phyloP scores from a whole-genome alignment of 2,113 vertebrate genomes.

The Hyla sarda region DNA sequence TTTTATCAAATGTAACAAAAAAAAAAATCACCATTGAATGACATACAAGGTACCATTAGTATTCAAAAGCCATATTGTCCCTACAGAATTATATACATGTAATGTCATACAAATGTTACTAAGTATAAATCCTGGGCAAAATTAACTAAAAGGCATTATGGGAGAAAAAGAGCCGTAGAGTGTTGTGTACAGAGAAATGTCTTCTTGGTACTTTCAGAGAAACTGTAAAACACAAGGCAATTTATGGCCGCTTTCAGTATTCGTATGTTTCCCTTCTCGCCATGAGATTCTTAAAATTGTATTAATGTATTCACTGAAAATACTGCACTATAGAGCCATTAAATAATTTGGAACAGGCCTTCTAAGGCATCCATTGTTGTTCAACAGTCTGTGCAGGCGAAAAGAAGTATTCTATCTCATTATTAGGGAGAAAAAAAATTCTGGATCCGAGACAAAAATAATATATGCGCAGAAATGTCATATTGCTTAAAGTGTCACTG shows the following conservation, averaged over 20 bases:
- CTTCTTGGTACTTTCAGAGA: not conserved
- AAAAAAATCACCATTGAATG: too few species aligned
- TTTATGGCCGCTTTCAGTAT: slow-evolving; percentile 41
- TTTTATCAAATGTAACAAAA: too few species aligned
- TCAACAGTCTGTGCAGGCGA: slow-evolving; percentile 30
- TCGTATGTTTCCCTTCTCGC: slow-evolving; percentile 40
- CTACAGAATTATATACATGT: not conserved
- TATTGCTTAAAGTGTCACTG: not conserved
- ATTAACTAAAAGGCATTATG: not conserved
- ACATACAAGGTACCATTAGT: too few species aligned
- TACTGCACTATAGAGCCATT: slow-evolving; percentile 19
- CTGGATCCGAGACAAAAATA: slow-evolving; percentile 23
- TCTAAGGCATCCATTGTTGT: slow-evolving; percentile 8
- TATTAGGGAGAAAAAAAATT: not conserved
- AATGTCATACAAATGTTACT: not conserved
- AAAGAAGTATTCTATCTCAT: not conserved
- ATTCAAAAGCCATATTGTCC: not conserved
- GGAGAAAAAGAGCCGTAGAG: not conserved
- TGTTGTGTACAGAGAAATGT: slow-evolving; percentile 3
- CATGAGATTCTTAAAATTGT: slow-evolving; percentile 29
- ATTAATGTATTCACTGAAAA: slow-evolving; percentile 48
- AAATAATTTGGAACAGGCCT: slow-evolving; percentile 25
- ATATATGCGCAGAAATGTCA: not conserved
- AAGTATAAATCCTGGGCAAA: not conserved
- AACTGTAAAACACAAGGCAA: slow-evolving; percentile 48